phyloP scores from a whole-genome alignment of 2,888 invertebrate species.

The Dermolepida albohirtum region DNA sequence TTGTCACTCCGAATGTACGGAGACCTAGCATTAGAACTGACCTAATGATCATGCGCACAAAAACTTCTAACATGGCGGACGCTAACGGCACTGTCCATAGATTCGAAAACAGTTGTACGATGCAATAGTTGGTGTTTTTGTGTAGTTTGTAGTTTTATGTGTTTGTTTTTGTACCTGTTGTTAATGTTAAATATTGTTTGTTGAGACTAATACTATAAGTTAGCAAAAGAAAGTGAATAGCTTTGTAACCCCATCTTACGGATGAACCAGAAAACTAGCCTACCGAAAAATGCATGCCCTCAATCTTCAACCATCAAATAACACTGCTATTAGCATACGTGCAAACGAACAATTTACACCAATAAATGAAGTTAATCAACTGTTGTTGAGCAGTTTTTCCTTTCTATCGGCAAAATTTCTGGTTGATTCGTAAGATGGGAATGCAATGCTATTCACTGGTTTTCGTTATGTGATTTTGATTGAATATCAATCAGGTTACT shows the following conservation, averaged over 20 bases:
- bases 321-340: too few relatives aligned
- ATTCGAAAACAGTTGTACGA: constrained; percentile 55
- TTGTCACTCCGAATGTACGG: constrained; percentile 88
- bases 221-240: not conserved
- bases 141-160: constrained; percentile 5
- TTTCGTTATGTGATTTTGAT: too few relatives aligned
- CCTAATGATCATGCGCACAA: constrained; percentile 87
- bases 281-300: too few relatives aligned
- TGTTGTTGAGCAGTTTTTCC: too few relatives aligned
- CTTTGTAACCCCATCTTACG: not conserved
- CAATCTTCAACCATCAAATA: too few relatives aligned
- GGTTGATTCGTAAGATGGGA: too few relatives aligned
- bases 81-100: constrained; percentile 70
- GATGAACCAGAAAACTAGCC: too few relatives aligned
- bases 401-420: too few relatives aligned
- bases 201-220: not conserved
- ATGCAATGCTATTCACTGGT: too few relatives aligned
- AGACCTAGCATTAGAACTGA: constrained; percentile 90
- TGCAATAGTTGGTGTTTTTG: constrained; percentile 53
- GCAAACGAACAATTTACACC: too few relatives aligned
- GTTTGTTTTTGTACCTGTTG: constrained; percentile 1
- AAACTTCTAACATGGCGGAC: constrained; percentile 80
- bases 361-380: too few relatives aligned
- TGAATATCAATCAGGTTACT: too few relatives aligned
- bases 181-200: constrained; percentile 7